Evolutionary conservation across 2,888 invertebrate species (phyloP), one percentile per base, ranked within the genome.

Genomic region (Ophion slaviceki): DNA sequence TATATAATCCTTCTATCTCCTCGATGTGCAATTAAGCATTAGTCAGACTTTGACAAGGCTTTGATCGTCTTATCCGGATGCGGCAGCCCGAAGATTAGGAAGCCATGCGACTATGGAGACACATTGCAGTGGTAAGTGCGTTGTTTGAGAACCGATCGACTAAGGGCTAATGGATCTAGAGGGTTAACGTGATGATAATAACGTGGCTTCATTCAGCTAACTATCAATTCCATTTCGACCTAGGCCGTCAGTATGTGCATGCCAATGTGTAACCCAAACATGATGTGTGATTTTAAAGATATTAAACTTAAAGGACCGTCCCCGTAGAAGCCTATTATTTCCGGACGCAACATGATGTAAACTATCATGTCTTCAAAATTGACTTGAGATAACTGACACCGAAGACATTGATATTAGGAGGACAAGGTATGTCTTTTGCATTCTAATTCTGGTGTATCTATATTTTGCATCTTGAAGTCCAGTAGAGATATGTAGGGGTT

Each of bases 1-100:
- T 61, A 24, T 5, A 53, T 53, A 53, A 61, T 20, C 71, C 75
- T 72, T 76, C 79, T 61, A 84, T 83, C 76, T 81, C 61, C 80
- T 70, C 82, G 76, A 87, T 81, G 77, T 62, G 83, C 82, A 83
- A 86, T 87, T 85, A 86, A 76, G 79, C 79, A 80, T 80, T 83
- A 80, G 85, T 82, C 82, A 71, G 67, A 78, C 79, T 82, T 84
- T 78, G 85, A 83, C 82, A 68, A 66, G 80, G 82, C 85, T 86
- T 86, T 82, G 85, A 86, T 77, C 75, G 57, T 71, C 57, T 82
- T 80, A 72, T 68, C 68, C 67, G 75, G 77, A 72, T 67, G 20
- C 53, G 72, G 53, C 67, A 66, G 61, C 64, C 76, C 77, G 77
- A 80, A 86, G 82, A 82, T 82, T 82, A 86, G 72, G 77, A 81